These are phyloP conservation scores for Leptobrachium ailaonicum DNA, from an alignment of 2,113 vertebrate species.

Conservation along the genomic window DNA sequence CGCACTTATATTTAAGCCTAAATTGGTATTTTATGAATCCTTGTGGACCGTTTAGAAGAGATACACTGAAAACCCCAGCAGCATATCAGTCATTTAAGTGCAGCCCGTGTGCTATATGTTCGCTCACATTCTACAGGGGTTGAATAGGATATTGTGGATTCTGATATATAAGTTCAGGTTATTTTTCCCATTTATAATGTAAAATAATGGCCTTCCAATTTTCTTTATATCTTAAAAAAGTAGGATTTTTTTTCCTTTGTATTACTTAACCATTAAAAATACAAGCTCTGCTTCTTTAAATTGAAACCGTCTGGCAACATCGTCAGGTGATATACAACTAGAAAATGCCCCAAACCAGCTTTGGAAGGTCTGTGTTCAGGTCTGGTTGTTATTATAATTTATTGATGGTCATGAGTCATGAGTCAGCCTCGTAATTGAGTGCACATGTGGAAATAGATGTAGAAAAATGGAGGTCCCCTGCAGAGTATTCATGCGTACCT, in stretches of 20 bases:
- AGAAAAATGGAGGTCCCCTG: constrained; percentile 62
- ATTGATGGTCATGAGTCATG: constrained; percentile 49
- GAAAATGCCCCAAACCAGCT: constrained; percentile 39
- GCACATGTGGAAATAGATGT: constrained; percentile 60
- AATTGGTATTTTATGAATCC: too few species aligned
- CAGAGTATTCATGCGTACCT: constrained; percentile 61
- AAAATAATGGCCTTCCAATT: neutral
- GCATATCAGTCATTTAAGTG: too few species aligned
- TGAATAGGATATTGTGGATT: too few species aligned
- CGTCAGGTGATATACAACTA: constrained; percentile 40
- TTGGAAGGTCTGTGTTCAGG: constrained; percentile 50
- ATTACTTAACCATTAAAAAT: neutral
- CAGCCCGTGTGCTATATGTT: too few species aligned
- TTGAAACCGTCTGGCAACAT: constrained; percentile 34
- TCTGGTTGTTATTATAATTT: constrained; percentile 59
- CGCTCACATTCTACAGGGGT: too few species aligned
- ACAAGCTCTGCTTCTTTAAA: constrained; percentile 21
- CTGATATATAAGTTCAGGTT: too few species aligned
- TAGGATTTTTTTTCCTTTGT: too few species aligned
- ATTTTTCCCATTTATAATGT: neutral
- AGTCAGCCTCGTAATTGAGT: constrained; percentile 61
- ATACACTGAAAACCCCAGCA: too few species aligned
- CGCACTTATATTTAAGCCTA: too few species aligned
- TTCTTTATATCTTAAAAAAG: too few species aligned
- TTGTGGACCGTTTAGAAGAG: too few species aligned